phyloP scores from a whole-genome alignment of 2,888 invertebrate genomes.

The Drosophila robusta region DNA sequence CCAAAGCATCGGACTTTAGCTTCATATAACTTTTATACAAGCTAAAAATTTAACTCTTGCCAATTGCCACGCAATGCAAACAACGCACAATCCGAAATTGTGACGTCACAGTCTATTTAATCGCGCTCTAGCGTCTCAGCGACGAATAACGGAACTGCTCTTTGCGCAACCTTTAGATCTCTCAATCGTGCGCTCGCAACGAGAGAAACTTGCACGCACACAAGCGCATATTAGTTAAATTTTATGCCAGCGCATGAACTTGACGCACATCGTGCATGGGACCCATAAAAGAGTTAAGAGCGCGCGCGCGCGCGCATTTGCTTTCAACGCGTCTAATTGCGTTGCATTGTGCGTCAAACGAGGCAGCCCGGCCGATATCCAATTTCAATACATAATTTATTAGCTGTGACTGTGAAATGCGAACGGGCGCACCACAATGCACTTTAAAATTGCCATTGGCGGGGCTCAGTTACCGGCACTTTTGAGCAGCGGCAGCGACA shows the following conservation, averaged over 20 bases:
- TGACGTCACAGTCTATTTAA: too few species aligned
- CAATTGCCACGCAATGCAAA: too few species aligned
- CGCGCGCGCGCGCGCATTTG: neutral
- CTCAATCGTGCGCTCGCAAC: neutral
- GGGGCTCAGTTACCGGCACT: slow-evolving; percentile 36
- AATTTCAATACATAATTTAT: slow-evolving; percentile 70
- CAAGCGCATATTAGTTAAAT: neutral
- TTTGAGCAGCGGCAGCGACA: slow-evolving; percentile 25
- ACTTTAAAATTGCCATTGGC: slow-evolving; percentile 55
- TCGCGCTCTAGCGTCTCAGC: too few species aligned
- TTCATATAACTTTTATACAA: too few species aligned
- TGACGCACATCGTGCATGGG: neutral
- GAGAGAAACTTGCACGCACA: neutral
- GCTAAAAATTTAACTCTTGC: too few species aligned
- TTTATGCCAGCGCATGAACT: neutral
- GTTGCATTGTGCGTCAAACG: slow-evolving; percentile 57
- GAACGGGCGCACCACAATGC: slow-evolving; percentile 46
- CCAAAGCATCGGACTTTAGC: too few species aligned
- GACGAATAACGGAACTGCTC: too few species aligned
- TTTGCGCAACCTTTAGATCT: too few species aligned
- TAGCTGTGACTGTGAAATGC: slow-evolving; percentile 55
- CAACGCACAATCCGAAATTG: too few species aligned
- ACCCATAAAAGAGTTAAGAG: neutral
- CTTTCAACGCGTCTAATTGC: slow-evolving; percentile 61
- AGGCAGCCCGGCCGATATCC: slow-evolving; percentile 49